Percentiles rank a stretch among this genome's conserved stretches.
Evolutionary conservation across 2,888 invertebrate species (phyloP).

Genomic region (Clivina fossor): DNA sequence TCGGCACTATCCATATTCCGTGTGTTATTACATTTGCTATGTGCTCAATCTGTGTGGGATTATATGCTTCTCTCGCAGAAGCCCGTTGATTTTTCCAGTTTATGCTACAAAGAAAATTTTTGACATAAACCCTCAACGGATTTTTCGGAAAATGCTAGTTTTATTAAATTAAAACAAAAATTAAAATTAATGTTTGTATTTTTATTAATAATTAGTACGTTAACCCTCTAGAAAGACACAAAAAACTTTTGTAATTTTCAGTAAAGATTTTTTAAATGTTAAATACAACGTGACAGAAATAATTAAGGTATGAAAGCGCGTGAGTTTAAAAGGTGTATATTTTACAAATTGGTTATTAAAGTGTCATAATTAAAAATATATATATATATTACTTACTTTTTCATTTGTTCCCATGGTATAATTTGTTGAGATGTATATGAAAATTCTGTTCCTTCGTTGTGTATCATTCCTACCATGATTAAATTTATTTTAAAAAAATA

Average conservation of each 20-base stretch:
- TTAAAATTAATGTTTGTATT: too few relatives aligned
- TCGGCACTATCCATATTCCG: constrained; percentile 85
- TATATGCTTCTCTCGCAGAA: constrained; percentile 75
- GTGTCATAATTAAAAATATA: too few relatives aligned
- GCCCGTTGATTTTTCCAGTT: constrained; percentile 82
- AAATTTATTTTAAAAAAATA: constrained; percentile 16
- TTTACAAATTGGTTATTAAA: too few relatives aligned
- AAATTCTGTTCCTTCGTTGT: constrained; percentile 46
- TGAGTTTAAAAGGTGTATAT: too few relatives aligned
- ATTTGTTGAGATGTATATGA: constrained; percentile 40
- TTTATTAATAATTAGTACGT: too few relatives aligned
- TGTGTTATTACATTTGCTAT: constrained; percentile 90
- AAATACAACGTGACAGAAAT: too few relatives aligned
- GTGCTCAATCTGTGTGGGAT: constrained; percentile 86
- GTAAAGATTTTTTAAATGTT: too few relatives aligned
- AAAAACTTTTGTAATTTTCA: too few relatives aligned
- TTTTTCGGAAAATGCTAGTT: too few relatives aligned
- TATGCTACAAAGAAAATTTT: constrained; percentile 45
- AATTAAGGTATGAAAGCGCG: too few relatives aligned
- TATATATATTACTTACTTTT: constrained; percentile 44
- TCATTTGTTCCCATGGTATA: constrained; percentile 46
- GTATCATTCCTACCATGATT: constrained; percentile 48
- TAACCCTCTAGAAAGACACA: too few relatives aligned
- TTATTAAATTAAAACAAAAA: too few relatives aligned
- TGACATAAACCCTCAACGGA: constrained; percentile 8